Evolutionary conservation across 2,113 vertebrate genomes (phyloP).

Genomic region (Hemichromis elongatus): DNA sequence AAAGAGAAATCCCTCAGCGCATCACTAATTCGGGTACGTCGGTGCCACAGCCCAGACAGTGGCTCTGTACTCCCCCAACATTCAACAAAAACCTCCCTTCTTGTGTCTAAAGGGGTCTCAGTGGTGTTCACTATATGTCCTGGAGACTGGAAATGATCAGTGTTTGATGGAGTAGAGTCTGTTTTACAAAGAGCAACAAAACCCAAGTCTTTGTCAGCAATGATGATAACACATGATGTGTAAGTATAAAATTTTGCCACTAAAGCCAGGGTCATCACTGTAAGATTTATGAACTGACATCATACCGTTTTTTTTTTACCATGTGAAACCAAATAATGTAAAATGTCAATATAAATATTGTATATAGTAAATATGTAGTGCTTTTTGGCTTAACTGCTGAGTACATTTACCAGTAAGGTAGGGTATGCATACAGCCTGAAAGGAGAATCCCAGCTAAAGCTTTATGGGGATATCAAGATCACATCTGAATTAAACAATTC

Average conservation of each 20-base stretch:
- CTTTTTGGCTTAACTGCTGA: not conserved
- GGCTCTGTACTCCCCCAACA: not conserved
- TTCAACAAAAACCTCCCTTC: not conserved
- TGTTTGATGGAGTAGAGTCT: not conserved
- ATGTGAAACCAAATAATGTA: not conserved
- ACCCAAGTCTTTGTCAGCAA: not conserved
- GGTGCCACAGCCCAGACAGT: not conserved
- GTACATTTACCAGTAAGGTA: not conserved
- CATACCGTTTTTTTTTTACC: not conserved
- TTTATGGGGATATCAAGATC: not conserved
- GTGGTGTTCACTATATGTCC: not conserved
- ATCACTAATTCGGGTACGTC: not conserved
- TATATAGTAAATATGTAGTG: not conserved
- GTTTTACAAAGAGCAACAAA: not conserved
- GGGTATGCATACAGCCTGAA: not conserved
- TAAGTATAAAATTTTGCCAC: not conserved
- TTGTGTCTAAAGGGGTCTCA: accelerated
- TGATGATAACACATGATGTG: accelerated
- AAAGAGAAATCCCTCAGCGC: not conserved
- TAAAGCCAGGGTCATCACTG: no score
- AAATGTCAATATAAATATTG: not conserved
- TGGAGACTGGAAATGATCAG: not conserved
- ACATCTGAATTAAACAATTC: not conserved
- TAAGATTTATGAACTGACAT: not conserved
- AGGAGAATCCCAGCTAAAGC: not conserved